Conservation (phyloP, 2,797 vertebrate genomes). For the Danio albolineatus region DNA sequence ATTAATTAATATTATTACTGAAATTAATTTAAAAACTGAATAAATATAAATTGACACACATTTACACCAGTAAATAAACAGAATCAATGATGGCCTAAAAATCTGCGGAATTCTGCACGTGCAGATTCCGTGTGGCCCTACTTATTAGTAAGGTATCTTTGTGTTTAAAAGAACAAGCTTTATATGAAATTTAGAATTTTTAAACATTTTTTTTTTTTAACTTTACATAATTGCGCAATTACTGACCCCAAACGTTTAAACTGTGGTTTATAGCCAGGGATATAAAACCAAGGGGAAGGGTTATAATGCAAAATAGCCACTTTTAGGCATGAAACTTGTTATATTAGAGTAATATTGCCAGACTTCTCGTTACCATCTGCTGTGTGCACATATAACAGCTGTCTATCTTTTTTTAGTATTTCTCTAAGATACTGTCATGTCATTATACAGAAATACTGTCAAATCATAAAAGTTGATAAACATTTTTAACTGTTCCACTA, state of each 20-base stretch:
- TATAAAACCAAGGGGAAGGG: neutral
- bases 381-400: neutral
- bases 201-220: too few species aligned
- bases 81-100: too few species aligned
- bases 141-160: too few species aligned
- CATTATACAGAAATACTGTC: neutral
- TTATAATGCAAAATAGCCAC: neutral
- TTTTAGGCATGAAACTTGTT: neutral
- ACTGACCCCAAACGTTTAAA: neutral
- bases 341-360: neutral
- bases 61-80: too few species aligned
- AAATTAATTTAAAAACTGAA: too few species aligned
- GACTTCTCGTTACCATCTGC: neutral
- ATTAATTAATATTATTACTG: too few species aligned
- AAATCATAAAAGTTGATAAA: neutral
- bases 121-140: too few species aligned
- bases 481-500: neutral
- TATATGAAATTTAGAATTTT: too few species aligned
- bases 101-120: too few species aligned
- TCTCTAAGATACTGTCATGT: neutral
- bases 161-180: too few species aligned
- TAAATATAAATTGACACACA: too few species aligned
- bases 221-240: too few species aligned
- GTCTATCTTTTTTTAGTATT: neutral
- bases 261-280: neutral